phyloP scores from a whole-genome alignment of 2,888 invertebrate species.

The Melipona beecheii region DNA sequence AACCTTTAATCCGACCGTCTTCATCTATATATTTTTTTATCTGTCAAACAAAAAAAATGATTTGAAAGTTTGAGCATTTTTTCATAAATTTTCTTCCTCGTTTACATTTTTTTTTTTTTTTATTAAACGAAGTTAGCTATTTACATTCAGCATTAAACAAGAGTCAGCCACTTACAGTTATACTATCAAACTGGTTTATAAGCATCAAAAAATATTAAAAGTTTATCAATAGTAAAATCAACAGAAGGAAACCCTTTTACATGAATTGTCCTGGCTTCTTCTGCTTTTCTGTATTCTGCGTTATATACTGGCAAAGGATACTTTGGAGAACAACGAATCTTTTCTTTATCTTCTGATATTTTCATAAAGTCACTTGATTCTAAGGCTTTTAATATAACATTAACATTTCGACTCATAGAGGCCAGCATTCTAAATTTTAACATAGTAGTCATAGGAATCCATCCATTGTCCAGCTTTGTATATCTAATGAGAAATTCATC shows the following conservation, averaged over 20 bases:
- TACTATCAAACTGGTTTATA: conserved; percentile 86
- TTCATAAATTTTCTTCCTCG: too few species aligned
- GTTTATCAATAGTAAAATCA: conserved; percentile 87
- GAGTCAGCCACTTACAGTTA: conserved; percentile 78
- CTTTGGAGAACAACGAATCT: conserved; percentile 90
- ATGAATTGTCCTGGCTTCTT: conserved; percentile 92
- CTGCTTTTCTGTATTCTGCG: conserved; percentile 92
- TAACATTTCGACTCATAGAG: conserved; percentile 88
- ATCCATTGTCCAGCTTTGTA: conserved; percentile 93
- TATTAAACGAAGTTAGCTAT: too few species aligned
- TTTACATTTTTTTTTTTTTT: too few species aligned
- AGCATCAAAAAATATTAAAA: conserved; percentile 90
- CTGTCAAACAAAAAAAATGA: conserved; percentile 73
- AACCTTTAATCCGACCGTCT: conserved; percentile 91
- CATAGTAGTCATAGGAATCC: conserved; percentile 94
- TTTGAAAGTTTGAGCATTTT: conserved; percentile 21
- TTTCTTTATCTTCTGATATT: conserved; percentile 88
- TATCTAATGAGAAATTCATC: conserved; percentile 97
- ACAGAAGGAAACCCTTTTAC: conserved; percentile 93
- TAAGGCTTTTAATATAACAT: conserved; percentile 90
- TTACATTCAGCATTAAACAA: not conserved
- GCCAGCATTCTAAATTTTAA: conserved; percentile 95
- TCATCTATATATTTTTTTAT: conserved; percentile 87
- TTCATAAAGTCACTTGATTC: conserved; percentile 88
- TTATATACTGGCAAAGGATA: conserved; percentile 93